phyloP scores from a whole-genome alignment of 1,140 invertebrate species.

The Neuroterus valhalla region DNA sequence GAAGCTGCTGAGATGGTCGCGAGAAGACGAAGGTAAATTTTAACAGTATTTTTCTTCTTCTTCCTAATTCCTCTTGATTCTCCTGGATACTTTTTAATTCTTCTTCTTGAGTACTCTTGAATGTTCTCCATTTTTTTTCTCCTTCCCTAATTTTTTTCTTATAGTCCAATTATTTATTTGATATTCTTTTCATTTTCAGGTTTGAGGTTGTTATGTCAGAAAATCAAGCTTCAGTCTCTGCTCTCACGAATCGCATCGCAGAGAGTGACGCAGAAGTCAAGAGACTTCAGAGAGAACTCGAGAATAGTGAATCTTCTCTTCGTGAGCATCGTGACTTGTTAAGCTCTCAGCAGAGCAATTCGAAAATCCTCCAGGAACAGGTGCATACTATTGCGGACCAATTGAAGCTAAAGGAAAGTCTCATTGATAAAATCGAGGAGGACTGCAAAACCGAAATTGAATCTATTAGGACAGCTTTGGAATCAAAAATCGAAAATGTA shows the following conservation, averaged over 20 bases:
- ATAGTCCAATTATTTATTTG: too few species aligned
- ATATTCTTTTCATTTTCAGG: slow-evolving; percentile 39
- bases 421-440: slow-evolving; percentile 62
- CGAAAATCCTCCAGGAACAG: slow-evolving; percentile 63
- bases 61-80: too few species aligned
- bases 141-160: background rate
- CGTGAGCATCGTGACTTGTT: slow-evolving; percentile 62
- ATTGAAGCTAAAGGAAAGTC: slow-evolving; percentile 56
- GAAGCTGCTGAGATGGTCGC: slow-evolving; percentile 71
- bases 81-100: too few species aligned
- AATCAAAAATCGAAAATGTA: slow-evolving; percentile 61
- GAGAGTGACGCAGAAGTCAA: slow-evolving; percentile 68
- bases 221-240: slow-evolving; percentile 68
- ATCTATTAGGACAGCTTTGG: slow-evolving; percentile 55
- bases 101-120: too few species aligned
- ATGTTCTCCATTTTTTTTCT: slow-evolving; percentile 14
- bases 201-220: slow-evolving; percentile 69
- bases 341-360: slow-evolving; percentile 59
- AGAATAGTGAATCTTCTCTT: slow-evolving; percentile 56
- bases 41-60: background rate
- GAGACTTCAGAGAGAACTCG: slow-evolving; percentile 63
- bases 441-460: slow-evolving; percentile 62
- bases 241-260: slow-evolving; percentile 60
- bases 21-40: slow-evolving; percentile 57
- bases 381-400: slow-evolving; percentile 59